Base-by-base conservation (phyloP, 2,113 vertebrate species). In the Tachysurus vachellii region DNA sequence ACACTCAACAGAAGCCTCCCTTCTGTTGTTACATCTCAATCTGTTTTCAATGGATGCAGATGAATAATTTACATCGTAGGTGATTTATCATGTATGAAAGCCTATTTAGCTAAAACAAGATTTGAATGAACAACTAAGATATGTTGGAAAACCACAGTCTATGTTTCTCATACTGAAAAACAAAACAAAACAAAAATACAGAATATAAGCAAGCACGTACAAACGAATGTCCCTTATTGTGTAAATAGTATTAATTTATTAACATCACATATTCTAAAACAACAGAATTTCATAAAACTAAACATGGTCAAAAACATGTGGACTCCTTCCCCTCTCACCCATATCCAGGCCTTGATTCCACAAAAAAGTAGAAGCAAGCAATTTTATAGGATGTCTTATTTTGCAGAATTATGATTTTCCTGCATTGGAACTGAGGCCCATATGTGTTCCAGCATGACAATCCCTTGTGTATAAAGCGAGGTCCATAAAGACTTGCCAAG, bases 1-100 rank as follows among this genome's bases (percentile, higher is more conserved):
- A 73, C 31, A 31, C 64, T 61, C 10, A 70, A 21, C 57, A 81
- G 42, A 42, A 28, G 16, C 56, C 42, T 66, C 47, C 76, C 28
- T 79, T 80, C 73, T 62, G 80, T 85, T 88, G 77, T 73, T 75
- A 82, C 68, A 81, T 80, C 53, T 84, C 66, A 83, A 87, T 83
- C 73, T 87, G 31, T 85, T 85, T 87, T 82, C 50, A 86, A 44
- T 82, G 53, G 77, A 81, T 85, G 3, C 73, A 64, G 56, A 87
- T 87, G 56, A 83, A 83, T 86, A 87, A 88, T 86, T 84, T 81
- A 81, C 57, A 85, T 54, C 50, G 19, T 0, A 4, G 66, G 50
- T 80, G 47, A 84, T 81, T 82, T 17, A 84, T 85, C 59, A 81
- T 62, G 14, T 47, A 82, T 79, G 54, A n/a, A 80, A 66, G 36